Conservation (phyloP, 1,140 invertebrate species). For the Ceratina australensis region DNA sequence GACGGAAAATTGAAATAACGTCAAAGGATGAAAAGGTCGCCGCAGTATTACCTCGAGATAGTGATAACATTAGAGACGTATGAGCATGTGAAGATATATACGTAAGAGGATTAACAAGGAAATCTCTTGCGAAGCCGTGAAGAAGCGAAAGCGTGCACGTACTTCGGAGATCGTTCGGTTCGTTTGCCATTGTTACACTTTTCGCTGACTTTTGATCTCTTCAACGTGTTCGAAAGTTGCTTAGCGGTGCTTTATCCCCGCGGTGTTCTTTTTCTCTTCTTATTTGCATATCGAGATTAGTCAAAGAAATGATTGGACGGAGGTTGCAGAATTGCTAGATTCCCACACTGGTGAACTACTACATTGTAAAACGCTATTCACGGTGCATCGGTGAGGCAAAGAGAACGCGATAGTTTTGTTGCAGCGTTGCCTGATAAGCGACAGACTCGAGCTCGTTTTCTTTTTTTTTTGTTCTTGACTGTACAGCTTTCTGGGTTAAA, state of each 20-base stretch:
- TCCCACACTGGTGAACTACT: background rate
- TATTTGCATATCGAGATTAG: background rate
- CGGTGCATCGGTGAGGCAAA: background rate
- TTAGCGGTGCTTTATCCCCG: background rate
- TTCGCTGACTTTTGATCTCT: background rate
- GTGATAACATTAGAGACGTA: conserved; percentile 10
- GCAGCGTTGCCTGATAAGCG: background rate
- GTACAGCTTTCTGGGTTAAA: background rate
- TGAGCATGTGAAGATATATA: conserved; percentile 12
- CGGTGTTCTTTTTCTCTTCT: background rate
- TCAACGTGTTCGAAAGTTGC: background rate
- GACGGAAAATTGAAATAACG: background rate
- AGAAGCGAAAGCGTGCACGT: conserved; percentile 44
- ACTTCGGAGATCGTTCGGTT: conserved; percentile 22
- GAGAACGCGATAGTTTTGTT: background rate
- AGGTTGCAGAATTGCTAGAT: background rate
- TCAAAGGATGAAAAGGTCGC: background rate
- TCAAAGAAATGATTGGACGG: background rate
- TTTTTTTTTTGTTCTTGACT: no score
- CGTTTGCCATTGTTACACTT: background rate
- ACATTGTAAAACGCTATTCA: background rate
- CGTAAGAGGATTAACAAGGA: background rate
- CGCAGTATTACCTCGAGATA: background rate
- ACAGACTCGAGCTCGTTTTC: background rate
- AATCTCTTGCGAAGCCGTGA: conserved; percentile 40